phyloP scores from a whole-genome alignment of 2,797 vertebrate species.

The Halcyon badia region DNA sequence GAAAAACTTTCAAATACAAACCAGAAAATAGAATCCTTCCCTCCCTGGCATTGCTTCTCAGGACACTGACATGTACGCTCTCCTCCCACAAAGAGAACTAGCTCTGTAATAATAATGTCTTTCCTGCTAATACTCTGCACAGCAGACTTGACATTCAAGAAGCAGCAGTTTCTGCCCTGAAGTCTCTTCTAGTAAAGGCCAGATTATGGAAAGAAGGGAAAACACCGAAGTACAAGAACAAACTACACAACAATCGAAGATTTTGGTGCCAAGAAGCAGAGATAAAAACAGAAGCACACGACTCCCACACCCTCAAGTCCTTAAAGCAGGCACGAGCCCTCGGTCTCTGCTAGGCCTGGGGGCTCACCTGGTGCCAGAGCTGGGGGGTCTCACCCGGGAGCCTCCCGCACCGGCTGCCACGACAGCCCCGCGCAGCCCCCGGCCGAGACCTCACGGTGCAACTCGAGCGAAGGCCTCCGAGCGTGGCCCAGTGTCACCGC shows the following conservation, averaged over 20 bases:
- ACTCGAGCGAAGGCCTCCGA: background rate
- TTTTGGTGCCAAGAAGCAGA: background rate
- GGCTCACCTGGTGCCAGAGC: background rate
- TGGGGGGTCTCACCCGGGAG: background rate
- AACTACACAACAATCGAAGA: background rate
- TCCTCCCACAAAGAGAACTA: background rate
- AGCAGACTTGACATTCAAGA: background rate
- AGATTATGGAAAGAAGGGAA: background rate
- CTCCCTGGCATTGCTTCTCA: background rate
- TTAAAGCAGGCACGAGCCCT: background rate
- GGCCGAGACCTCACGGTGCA: background rate
- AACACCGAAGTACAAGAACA: background rate
- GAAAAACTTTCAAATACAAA: background rate
- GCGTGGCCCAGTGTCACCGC: background rate
- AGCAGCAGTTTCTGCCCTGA: background rate
- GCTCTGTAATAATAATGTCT: background rate
- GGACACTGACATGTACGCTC: background rate
- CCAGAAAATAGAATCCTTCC: background rate
- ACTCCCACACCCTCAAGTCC: background rate
- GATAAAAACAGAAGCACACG: background rate
- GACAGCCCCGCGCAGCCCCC: background rate
- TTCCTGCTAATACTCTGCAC: background rate
- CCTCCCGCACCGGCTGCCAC: background rate
- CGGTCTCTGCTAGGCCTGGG: background rate
- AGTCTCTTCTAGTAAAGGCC: background rate